Percentiles rank a stretch among this genome's conserved stretches.
Conservation (phyloP, 2,797 vertebrate species). For the Macroramphosus scolopax region DNA sequence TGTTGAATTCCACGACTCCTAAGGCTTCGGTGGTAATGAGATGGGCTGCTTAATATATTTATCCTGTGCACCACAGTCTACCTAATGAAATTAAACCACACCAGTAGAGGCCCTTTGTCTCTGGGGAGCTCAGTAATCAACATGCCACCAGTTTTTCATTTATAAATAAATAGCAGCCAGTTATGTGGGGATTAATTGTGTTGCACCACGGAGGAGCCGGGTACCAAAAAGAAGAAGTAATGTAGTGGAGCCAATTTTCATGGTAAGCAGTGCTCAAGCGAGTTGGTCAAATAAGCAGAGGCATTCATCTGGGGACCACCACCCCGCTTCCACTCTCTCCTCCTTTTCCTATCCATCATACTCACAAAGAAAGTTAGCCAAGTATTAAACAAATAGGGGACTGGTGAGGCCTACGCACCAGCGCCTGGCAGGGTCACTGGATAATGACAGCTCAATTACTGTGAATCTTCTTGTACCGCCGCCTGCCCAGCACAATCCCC, state of each 20-base stretch:
- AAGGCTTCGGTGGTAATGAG: conserved; percentile 85
- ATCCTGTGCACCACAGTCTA: conserved; percentile 88
- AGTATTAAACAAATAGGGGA: conserved; percentile 86
- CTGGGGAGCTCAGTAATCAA: conserved; percentile 86
- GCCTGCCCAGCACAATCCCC: conserved; percentile 40
- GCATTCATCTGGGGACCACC: conserved; percentile 79
- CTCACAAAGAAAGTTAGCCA: conserved; percentile 75
- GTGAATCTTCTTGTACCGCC: conserved; percentile 69
- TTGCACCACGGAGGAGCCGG: conserved; percentile 82
- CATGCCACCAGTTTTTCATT: conserved; percentile 88
- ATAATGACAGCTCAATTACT: conserved; percentile 86
- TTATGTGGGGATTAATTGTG: conserved; percentile 89
- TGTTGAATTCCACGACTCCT: conserved; percentile 31
- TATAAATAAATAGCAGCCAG: conserved; percentile 95
- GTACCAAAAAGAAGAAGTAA: conserved; percentile 74
- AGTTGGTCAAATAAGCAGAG: conserved; percentile 88
- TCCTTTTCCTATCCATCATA: conserved; percentile 60
- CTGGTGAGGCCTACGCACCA: conserved; percentile 48
- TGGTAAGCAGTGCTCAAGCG: conserved; percentile 84
- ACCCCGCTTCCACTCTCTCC: conserved; percentile 50
- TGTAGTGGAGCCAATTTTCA: conserved; percentile 93
- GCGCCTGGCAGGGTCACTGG: conserved; percentile 71
- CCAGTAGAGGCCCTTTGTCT: conserved; percentile 83
- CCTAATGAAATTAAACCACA: conserved; percentile 97
- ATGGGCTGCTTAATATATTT: conserved; percentile 83